These are phyloP conservation scores for Leptocoma aspasia DNA, from an alignment of 2,113 vertebrate species.

Conservation along the genomic window DNA sequence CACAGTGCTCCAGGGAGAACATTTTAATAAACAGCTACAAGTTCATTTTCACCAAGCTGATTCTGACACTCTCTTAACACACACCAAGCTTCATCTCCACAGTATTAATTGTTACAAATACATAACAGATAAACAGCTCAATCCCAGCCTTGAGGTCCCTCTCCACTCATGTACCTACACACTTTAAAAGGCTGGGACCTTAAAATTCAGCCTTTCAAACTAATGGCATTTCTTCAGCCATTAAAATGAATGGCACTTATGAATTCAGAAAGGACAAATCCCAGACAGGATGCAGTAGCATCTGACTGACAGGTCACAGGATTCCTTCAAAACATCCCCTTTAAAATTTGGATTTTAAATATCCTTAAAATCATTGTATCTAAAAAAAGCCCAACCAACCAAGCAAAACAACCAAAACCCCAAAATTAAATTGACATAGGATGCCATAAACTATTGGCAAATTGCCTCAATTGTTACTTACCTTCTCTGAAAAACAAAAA, in stretches of 20 bases:
- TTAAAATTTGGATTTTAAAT: neutral
- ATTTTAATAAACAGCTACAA: constrained; percentile 25
- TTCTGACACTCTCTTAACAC: neutral
- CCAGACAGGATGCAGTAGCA: neutral
- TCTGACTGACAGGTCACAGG: neutral
- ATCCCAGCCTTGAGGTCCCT: neutral
- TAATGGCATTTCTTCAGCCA: neutral
- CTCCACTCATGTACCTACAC: neutral
- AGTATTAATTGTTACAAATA: constrained; percentile 17
- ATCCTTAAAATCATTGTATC: neutral
- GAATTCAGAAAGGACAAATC: neutral
- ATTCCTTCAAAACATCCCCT: neutral
- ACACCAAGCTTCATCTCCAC: neutral
- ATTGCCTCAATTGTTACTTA: neutral
- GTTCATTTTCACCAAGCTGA: neutral
- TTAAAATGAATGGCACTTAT: neutral
- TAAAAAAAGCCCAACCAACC: neutral
- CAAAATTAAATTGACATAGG: neutral
- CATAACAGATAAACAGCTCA: neutral
- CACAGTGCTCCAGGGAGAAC: neutral
- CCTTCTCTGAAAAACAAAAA: neutral
- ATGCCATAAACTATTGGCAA: neutral
- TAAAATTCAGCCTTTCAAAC: neutral
- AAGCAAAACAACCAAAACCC: neutral
- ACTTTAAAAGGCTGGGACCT: neutral